Evolutionary conservation across 2,888 invertebrate genomes (phyloP).

Genomic region (Drosophila kanekoi): DNA sequence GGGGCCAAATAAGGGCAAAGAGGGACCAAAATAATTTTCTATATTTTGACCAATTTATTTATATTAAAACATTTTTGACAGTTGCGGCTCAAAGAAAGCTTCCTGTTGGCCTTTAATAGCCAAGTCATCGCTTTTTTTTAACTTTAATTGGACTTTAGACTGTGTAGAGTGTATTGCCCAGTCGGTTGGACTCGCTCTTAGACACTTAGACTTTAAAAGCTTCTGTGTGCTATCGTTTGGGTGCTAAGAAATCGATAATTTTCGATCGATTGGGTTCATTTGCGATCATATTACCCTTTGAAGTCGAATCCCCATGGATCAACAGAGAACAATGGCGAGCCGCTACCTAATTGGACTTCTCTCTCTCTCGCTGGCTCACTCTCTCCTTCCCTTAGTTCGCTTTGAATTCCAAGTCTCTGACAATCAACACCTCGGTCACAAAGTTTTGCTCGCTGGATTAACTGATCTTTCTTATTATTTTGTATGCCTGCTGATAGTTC

Average conservation of each 20-base stretch:
- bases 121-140: no score
- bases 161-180: no score
- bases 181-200: no score
- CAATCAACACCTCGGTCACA: constrained; percentile 55
- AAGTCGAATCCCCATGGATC: constrained; percentile 28
- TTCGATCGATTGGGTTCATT: not conserved
- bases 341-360: constrained; percentile 38
- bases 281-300: constrained; percentile 25
- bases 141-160: no score
- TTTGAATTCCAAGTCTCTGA: constrained; percentile 30
- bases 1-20: no score
- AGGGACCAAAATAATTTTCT: no score
- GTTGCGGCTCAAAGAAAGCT: no score
- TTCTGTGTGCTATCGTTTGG: not conserved
- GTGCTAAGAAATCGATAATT: no score
- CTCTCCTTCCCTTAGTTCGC: not conserved
- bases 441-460: constrained; percentile 36
- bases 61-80: no score
- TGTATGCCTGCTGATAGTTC: constrained; percentile 49
- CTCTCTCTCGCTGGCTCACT: no score
- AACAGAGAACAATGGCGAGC: constrained; percentile 27
- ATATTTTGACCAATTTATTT: no score
- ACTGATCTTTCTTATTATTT: constrained; percentile 31
- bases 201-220: not conserved
- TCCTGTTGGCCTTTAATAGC: no score